Evolutionary conservation across 2,888 invertebrate genomes (phyloP).

Genomic region (Subacronicta megacephala): DNA sequence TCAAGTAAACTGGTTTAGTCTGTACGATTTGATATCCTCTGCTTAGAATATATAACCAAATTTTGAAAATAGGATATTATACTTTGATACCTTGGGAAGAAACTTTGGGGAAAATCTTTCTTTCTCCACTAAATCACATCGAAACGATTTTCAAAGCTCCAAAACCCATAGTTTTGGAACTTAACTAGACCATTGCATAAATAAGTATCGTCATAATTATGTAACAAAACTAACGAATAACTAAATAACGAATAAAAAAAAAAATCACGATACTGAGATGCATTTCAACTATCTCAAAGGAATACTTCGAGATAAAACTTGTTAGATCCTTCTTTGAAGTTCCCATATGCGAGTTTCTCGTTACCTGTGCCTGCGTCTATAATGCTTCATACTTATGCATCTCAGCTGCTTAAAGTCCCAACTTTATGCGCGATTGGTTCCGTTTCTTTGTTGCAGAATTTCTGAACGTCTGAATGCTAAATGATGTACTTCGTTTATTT

Average conservation of each 20-base stretch:
- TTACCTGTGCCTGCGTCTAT: conserved; percentile 21
- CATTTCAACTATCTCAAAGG: conserved; percentile 16
- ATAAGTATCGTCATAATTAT: too few species aligned
- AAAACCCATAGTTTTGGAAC: too few species aligned
- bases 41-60: too few species aligned
- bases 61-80: too few species aligned
- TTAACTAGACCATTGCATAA: too few species aligned
- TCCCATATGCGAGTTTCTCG: conserved; percentile 14
- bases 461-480: conserved; percentile 17
- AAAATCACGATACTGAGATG: conserved; percentile 6
- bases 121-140: too few species aligned
- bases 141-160: too few species aligned
- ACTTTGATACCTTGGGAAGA: too few species aligned
- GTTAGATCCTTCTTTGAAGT: conserved; percentile 33
- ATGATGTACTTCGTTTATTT: conserved; percentile 4
- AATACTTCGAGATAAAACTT: conserved; percentile 30
- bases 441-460: conserved; percentile 21
- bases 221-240: too few species aligned
- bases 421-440: conserved; percentile 28
- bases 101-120: too few species aligned
- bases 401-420: conserved; percentile 18
- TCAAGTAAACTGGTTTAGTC: not conserved
- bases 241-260: too few species aligned
- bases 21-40: too few species aligned
- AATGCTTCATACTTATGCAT: conserved; percentile 27